Conservation (phyloP, 1,140 invertebrate species). For the Zophobas atratus region DNA sequence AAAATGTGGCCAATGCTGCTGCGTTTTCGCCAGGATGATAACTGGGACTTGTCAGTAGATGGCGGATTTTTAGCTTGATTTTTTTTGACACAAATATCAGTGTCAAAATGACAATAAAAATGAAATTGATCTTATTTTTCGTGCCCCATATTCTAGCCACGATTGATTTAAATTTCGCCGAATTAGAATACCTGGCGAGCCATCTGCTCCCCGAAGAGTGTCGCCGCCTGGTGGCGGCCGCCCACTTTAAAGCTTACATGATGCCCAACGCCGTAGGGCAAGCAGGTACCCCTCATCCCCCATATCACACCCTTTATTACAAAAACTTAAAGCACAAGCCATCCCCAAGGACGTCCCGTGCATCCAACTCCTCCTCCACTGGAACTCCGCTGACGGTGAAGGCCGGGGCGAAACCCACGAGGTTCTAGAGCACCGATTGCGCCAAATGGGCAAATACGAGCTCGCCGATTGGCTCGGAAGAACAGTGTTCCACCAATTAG, state of each 20-base stretch:
- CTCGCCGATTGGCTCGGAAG: constrained; percentile 75
- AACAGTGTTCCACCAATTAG: constrained; percentile 72
- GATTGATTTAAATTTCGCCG: constrained; percentile 72
- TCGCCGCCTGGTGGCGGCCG: constrained; percentile 70
- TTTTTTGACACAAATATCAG: not conserved
- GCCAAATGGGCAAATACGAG: constrained; percentile 72
- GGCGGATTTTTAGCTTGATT: not conserved
- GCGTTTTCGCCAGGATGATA: constrained; percentile 73
- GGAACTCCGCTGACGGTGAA: constrained; percentile 70
- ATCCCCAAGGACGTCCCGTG: constrained; percentile 71
- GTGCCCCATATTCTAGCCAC: constrained; percentile 56
- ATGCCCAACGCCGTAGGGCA: constrained; percentile 68
- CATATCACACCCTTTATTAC: not conserved
- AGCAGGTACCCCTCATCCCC: constrained; percentile 65
- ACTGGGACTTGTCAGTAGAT: not conserved
- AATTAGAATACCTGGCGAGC: constrained; percentile 72
- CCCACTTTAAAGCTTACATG: constrained; percentile 71
- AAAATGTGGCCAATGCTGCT: constrained; percentile 86
- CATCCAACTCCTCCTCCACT: constrained; percentile 71
- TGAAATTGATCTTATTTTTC: constrained; percentile 7
- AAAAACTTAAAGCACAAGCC: constrained; percentile 65
- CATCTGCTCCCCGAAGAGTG: constrained; percentile 73
- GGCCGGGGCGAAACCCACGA: constrained; percentile 73
- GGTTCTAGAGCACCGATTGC: constrained; percentile 69
- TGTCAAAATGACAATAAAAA: not conserved